phyloP scores from a whole-genome alignment of 2,797 vertebrate species.

The Podarcis lilfordi region DNA sequence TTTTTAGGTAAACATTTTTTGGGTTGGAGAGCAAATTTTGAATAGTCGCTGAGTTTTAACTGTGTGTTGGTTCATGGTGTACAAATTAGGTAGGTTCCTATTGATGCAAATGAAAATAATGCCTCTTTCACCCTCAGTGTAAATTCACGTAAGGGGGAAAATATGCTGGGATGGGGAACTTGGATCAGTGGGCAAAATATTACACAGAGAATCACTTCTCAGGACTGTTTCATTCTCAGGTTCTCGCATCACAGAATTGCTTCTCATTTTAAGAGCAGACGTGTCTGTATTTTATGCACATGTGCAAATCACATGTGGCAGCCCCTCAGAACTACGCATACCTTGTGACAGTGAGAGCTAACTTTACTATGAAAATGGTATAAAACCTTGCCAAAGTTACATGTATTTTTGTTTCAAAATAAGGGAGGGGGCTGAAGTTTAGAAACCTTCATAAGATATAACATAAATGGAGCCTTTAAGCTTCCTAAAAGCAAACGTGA shows the following conservation, averaged over 20 bases:
- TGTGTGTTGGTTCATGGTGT: no score
- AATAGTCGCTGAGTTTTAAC: no score
- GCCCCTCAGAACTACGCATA: neutral
- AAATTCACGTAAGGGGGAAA: no score
- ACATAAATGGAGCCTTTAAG: slow-evolving; percentile 47
- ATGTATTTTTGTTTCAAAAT: neutral
- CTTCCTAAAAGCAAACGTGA: slow-evolving; percentile 54
- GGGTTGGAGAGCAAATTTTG: no score
- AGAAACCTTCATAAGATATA: slow-evolving; percentile 37
- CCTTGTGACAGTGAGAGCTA: neutral
- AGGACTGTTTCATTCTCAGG: neutral
- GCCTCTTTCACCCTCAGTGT: no score
- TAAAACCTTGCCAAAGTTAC: slow-evolving; percentile 29
- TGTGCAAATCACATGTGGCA: neutral
- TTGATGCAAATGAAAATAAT: no score
- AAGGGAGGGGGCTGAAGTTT: slow-evolving; percentile 9
- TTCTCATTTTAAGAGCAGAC: neutral
- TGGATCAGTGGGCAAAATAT: neutral
- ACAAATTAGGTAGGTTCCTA: no score
- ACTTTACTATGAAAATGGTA: neutral
- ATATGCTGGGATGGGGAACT: no score
- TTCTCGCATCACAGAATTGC: neutral
- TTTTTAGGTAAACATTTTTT: no score
- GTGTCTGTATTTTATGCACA: neutral
- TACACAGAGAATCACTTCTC: neutral